These are phyloP conservation scores for Carollia perspicillata DNA, from an alignment of 2,113 vertebrate genomes.

Conservation along the genomic window DNA sequence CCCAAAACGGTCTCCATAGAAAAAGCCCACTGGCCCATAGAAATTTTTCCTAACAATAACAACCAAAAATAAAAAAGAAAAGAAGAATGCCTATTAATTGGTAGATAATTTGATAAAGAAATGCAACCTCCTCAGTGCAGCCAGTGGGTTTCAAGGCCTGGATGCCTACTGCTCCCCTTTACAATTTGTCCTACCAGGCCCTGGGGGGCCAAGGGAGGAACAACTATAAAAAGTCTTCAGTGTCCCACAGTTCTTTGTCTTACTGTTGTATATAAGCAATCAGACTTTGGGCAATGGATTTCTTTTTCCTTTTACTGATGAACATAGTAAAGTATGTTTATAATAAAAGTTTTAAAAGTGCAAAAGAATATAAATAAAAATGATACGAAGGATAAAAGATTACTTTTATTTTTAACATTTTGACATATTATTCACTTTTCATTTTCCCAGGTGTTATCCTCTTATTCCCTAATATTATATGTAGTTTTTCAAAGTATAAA, in stretches of 20 bases:
- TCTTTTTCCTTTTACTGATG: constrained; percentile 22
- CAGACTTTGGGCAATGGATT: background rate
- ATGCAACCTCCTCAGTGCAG: background rate
- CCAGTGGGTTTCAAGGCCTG: background rate
- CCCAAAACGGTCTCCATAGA: constrained; percentile 88
- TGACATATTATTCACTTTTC: background rate
- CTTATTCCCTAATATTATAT: background rate
- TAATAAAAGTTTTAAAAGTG: constrained; percentile 41
- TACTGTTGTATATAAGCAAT: background rate
- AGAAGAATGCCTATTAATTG: background rate
- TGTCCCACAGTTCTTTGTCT: background rate
- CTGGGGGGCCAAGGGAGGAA: background rate
- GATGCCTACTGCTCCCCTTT: background rate
- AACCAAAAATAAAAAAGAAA: background rate
- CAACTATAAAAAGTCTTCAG: background rate
- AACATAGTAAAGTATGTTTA: constrained; percentile 26
- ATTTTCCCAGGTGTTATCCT: constrained; percentile 14
- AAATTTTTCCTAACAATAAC: constrained; percentile 85
- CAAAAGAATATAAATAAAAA: background rate
- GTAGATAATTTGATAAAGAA: constrained; percentile 8
- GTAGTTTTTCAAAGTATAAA: constrained; percentile 9
- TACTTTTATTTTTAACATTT: constrained; percentile 37
- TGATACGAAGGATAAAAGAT: background rate
- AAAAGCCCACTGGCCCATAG: constrained; percentile 89
- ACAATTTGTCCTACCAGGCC: background rate